Percentiles rank a stretch among this genome's conserved stretches.
These are phyloP conservation scores for Yponomeuta malinellus DNA, from an alignment of 2,888 invertebrate genomes.

Conservation along the genomic window DNA sequence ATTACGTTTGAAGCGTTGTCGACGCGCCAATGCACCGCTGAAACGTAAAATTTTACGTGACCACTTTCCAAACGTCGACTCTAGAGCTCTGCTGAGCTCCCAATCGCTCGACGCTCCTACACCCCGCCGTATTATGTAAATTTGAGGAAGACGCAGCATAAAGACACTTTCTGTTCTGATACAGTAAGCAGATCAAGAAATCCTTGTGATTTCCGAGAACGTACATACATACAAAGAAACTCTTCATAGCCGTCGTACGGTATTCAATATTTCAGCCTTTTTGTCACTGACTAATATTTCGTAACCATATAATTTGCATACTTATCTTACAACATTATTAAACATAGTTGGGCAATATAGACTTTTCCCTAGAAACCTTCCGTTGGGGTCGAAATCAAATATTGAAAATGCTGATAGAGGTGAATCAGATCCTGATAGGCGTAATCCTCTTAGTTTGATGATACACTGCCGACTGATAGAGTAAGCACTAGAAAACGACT, in stretches of 20 bases:
- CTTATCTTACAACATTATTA: too few relatives aligned
- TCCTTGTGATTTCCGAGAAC: neutral
- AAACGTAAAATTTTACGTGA: constrained; percentile 75
- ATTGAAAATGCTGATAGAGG: too few relatives aligned
- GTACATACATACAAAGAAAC: too few relatives aligned
- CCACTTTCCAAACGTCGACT: constrained; percentile 61
- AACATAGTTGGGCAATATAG: too few relatives aligned
- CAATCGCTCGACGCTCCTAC: constrained; percentile 52
- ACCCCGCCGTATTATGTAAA: constrained; percentile 58
- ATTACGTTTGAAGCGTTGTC: constrained; percentile 66
- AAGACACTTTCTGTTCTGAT: constrained; percentile 30
- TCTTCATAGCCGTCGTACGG: too few relatives aligned
- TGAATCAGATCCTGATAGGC: constrained; percentile 13
- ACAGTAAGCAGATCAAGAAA: constrained; percentile 12
- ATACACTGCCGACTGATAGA: constrained; percentile 20
- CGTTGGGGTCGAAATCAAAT: too few relatives aligned
- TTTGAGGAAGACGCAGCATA: constrained; percentile 42
- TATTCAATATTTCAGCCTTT: too few relatives aligned
- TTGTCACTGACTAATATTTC: too few relatives aligned
- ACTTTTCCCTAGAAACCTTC: too few relatives aligned
- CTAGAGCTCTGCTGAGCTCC: constrained; percentile 44
- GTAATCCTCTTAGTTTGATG: constrained; percentile 61
- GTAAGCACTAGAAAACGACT: constrained; percentile 3
- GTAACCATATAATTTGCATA: too few relatives aligned
- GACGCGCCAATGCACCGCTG: constrained; percentile 56